phyloP scores from a whole-genome alignment of 2,113 vertebrate species.

The Cercocebus atys region DNA sequence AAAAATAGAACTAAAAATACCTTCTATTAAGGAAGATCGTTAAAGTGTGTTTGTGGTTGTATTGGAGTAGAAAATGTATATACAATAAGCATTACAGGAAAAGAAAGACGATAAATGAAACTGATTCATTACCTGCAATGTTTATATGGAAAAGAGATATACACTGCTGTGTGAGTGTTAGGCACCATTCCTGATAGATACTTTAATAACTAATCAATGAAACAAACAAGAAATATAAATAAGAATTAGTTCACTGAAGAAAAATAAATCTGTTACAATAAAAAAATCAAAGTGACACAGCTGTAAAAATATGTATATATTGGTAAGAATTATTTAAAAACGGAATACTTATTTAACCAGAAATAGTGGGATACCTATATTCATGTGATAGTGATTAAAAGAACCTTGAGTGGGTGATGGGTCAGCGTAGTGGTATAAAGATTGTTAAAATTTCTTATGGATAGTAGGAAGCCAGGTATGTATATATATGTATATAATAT shows the following conservation, averaged over 20 bases:
- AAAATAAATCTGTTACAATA: not conserved
- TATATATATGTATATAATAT: not conserved
- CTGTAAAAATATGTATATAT: not conserved
- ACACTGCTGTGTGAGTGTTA: not conserved
- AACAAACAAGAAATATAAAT: not conserved
- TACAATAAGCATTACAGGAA: not conserved
- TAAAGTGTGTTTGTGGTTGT: not conserved
- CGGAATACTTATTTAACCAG: not conserved
- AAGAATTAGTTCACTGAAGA: not conserved
- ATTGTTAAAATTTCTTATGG: not conserved
- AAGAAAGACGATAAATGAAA: not conserved
- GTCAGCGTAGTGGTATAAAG: not conserved
- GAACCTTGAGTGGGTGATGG: not conserved
- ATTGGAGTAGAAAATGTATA: not conserved
- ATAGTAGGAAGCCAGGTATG: not conserved
- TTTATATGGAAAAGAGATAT: not conserved
- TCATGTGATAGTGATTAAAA: not conserved
- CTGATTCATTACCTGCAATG: not conserved
- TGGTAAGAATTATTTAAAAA: conserved; percentile 5
- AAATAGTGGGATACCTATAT: not conserved
- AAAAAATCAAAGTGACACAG: not conserved
- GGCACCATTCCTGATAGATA: not conserved
- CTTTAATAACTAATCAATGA: not conserved
- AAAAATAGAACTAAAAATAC: not conserved
- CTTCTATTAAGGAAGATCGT: not conserved